Evolutionary conservation across 2,797 vertebrate species (phyloP), one percentile per base, ranked within the genome.

Genomic region (Gallinago stenura): DNA sequence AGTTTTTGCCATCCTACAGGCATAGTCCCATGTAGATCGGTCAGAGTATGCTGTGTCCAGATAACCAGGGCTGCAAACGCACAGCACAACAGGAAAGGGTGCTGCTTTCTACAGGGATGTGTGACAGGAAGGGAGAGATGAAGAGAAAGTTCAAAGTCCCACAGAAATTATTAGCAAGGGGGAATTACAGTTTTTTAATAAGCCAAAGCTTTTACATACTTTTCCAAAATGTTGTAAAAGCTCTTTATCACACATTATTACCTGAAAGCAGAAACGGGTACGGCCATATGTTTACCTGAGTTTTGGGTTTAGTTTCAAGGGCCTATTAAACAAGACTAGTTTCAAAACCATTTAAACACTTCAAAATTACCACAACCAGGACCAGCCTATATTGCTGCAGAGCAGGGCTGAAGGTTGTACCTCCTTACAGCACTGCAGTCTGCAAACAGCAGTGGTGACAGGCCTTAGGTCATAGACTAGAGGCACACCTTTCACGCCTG

Each of bases 281-380:
- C 61, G 56, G 91, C 85, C 72, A 2, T 79, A 43, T 15, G 50
- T 66, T 92, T 76, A 22, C 75, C 81, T 92, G 88, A 80, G 88
- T 81, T 92, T 68, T 97, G 87, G 87, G 76, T 94, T 96, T 80
- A 92, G 91, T 94, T 97, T 97, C 92, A 96, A 93, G 95, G 96
- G 96, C 93, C 93, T 90, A 96, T 82, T 90, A 92, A 94, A 96
- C 81, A 96, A 89, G 84, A 92, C 41, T 84, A 95, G 51, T 94
- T 94, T 92, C 89, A 80, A 95, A 90, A 85, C 93, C 83, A 75
- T 77, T 95, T 90, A 76, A 95, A 92, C 71, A 31, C 85, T 96
- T 95, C 87, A 28, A 82, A 91, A 93, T 54, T 16, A 96, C 96
- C 95, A 97, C 96, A 96, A 94, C 95, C 95, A 96, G 95, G 93